phyloP scores from a whole-genome alignment of 2,888 invertebrate species.

The Microdon myrmicae region DNA sequence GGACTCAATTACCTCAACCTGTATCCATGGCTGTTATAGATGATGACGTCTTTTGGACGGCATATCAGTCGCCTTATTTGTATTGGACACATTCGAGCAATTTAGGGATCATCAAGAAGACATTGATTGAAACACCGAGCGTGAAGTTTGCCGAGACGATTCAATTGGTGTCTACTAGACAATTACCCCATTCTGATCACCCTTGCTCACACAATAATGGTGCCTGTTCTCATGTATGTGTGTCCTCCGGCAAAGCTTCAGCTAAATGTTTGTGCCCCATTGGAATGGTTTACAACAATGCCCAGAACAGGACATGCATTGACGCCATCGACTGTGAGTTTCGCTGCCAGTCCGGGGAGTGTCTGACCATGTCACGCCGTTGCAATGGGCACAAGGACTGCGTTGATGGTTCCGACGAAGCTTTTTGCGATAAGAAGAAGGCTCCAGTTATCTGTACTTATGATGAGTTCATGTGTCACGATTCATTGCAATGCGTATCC shows the following conservation, averaged over 20 bases:
- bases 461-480: slow-evolving; percentile 69
- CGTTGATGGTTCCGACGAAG: slow-evolving; percentile 71
- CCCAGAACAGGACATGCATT: slow-evolving; percentile 70
- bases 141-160: slow-evolving; percentile 55
- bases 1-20: slow-evolving; percentile 68
- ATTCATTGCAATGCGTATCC: slow-evolving; percentile 69
- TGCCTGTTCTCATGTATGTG: slow-evolving; percentile 80
- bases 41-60: slow-evolving; percentile 78
- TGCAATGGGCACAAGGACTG: slow-evolving; percentile 73
- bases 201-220: slow-evolving; percentile 72
- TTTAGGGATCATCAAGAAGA: slow-evolving; percentile 60
- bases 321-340: slow-evolving; percentile 69
- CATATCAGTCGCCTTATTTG: slow-evolving; percentile 69
- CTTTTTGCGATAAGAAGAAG: slow-evolving; percentile 64
- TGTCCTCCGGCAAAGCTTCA: slow-evolving; percentile 66
- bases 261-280: slow-evolving; percentile 75
- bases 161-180: slow-evolving; percentile 55
- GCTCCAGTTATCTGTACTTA: slow-evolving; percentile 62
- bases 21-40: slow-evolving; percentile 72
- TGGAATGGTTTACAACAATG: slow-evolving; percentile 70
- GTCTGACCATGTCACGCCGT: slow-evolving; percentile 69
- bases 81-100: slow-evolving; percentile 72
- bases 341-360: slow-evolving; percentile 69
- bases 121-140: slow-evolving; percentile 58
- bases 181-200: slow-evolving; percentile 63